These are phyloP conservation scores for Chromoteleia sp. DNA, from an alignment of 2,888 invertebrate genomes.

Conservation along the genomic window DNA sequence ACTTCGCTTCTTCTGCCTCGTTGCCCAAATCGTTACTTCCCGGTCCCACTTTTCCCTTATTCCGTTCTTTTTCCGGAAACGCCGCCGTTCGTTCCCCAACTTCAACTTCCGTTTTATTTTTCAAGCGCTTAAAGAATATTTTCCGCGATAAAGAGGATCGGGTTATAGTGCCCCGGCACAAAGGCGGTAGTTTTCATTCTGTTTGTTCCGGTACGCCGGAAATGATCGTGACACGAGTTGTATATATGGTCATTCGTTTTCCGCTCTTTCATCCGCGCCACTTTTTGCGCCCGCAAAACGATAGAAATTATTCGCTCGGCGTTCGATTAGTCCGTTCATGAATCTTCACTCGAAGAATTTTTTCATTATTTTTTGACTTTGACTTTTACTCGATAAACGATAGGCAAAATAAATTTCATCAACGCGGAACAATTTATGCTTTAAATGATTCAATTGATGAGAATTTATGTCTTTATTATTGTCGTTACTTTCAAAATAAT, in stretches of 20 bases:
- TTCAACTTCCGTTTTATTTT: conserved; percentile 71
- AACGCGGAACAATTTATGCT: not conserved
- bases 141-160: conserved; percentile 71
- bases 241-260: conserved; percentile 69
- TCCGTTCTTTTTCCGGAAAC: conserved; percentile 47
- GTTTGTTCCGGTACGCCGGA: conserved; percentile 70
- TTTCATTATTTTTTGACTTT: conserved; percentile 10
- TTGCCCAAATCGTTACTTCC: conserved; percentile 62
- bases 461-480: no score
- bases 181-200: conserved; percentile 70
- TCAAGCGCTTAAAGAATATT: conserved; percentile 71
- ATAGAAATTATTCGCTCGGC: conserved; percentile 54
- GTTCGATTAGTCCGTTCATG: conserved; percentile 57
- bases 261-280: conserved; percentile 53
- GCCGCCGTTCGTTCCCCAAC: conserved; percentile 59
- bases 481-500: not conserved
- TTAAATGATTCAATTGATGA: no score
- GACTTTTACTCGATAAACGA: conserved; percentile 17
- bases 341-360: conserved; percentile 40
- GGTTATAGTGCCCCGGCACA: conserved; percentile 61
- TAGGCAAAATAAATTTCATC: conserved; percentile 30
- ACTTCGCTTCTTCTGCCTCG: conserved; percentile 61
- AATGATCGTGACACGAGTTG: conserved; percentile 70
- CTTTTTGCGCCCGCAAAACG: conserved; percentile 61
- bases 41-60: conserved; percentile 42